Evolutionary conservation across 2,797 vertebrate genomes (phyloP).

Genomic region (Mareca strepera): DNA sequence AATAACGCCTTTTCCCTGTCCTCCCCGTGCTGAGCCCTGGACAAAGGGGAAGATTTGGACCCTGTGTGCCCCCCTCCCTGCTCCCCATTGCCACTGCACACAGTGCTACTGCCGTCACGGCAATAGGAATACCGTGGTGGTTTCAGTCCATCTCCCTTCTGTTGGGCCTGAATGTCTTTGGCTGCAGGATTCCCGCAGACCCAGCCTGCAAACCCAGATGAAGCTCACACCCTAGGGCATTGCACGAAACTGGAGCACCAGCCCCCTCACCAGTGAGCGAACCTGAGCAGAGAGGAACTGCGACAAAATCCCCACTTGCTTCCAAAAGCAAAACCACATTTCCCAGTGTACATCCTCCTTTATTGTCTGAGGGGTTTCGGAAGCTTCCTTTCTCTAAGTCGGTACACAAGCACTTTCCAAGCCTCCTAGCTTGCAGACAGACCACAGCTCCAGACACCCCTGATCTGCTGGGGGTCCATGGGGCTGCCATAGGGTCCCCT

Average conservation of each 20-base stretch:
- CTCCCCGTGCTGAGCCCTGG: not conserved
- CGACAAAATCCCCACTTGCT: not conserved
- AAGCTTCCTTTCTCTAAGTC: not conserved
- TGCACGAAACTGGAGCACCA: not conserved
- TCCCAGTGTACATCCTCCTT: not conserved
- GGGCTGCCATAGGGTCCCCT: not conserved
- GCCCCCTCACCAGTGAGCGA: not conserved
- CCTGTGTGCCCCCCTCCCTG: fast-evolving
- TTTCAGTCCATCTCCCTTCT: not conserved
- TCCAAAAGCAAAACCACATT: not conserved
- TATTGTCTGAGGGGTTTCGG: not conserved
- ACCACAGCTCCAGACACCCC: not conserved
- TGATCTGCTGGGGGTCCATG: not conserved
- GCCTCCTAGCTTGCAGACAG: not conserved
- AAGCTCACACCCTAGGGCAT: fast-evolving
- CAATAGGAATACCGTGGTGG: fast-evolving
- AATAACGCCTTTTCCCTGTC: not conserved
- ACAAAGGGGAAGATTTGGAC: not conserved
- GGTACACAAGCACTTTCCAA: not conserved
- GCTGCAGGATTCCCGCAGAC: not conserved
- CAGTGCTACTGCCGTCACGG: fast-evolving
- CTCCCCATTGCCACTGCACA: fast-evolving
- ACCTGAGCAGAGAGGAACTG: not conserved
- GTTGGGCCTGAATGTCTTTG: not conserved
- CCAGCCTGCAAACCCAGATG: not conserved